phyloP scores from a whole-genome alignment of 2,113 vertebrate species.

The Salvelinus alpinus region DNA sequence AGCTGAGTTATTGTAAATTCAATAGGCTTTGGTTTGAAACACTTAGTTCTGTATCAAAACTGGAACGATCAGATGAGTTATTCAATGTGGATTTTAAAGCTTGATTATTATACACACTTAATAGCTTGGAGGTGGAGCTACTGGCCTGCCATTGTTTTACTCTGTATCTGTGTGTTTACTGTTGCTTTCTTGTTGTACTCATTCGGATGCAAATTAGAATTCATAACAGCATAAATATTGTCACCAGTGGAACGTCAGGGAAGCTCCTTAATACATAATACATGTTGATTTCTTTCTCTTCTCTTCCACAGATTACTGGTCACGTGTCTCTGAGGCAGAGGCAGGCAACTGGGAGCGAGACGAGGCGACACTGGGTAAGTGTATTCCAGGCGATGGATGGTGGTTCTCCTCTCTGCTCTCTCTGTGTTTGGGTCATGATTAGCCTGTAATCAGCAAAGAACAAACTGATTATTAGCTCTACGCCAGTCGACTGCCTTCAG shows the following conservation, averaged over 20 bases:
- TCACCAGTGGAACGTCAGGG: slow-evolving; percentile 68
- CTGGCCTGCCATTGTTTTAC: slow-evolving; percentile 8
- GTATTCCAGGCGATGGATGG: slow-evolving; percentile 70
- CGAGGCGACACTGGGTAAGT: slow-evolving; percentile 66
- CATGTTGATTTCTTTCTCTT: slow-evolving; percentile 64
- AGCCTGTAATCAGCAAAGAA: slow-evolving; percentile 91
- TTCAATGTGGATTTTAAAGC: background rate
- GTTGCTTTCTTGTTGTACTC: slow-evolving; percentile 17
- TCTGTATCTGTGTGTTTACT: slow-evolving; percentile 33
- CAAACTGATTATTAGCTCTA: slow-evolving; percentile 92
- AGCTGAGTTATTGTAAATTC: background rate
- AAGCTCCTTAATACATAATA: slow-evolving; percentile 67
- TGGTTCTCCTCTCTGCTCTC: slow-evolving; percentile 40
- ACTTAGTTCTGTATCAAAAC: background rate
- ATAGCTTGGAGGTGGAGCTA: background rate
- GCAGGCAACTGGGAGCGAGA: slow-evolving; percentile 47
- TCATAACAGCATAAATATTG: slow-evolving; percentile 79
- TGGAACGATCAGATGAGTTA: background rate
- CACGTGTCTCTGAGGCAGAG: slow-evolving; percentile 63
- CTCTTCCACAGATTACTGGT: slow-evolving; percentile 62
- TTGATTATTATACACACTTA: background rate
- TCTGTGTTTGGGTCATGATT: slow-evolving; percentile 87
- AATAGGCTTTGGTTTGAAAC: background rate
- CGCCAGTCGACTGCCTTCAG: slow-evolving; percentile 82
- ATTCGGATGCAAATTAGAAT: slow-evolving; percentile 46